Percentiles rank a stretch among this genome's conserved stretches.
phyloP scores from a whole-genome alignment of 2,888 invertebrate species.

The Kuschelorhynchus macadamiae region DNA sequence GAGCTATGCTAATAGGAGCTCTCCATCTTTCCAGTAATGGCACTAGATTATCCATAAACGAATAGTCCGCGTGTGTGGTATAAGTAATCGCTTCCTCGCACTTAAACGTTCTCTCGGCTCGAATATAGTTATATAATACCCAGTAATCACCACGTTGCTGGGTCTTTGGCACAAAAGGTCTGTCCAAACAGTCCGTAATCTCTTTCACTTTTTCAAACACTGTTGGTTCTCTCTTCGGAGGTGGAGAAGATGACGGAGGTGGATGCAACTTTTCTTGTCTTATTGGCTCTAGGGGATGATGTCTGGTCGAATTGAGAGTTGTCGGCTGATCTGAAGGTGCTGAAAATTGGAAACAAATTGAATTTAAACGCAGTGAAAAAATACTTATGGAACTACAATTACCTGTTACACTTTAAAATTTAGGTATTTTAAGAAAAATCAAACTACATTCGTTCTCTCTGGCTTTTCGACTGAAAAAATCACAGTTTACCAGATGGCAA shows the following conservation, averaged over 20 bases:
- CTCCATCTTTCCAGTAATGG: slow-evolving; percentile 89
- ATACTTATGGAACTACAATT: too few relatives aligned
- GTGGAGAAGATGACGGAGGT: slow-evolving; percentile 13
- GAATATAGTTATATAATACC: slow-evolving; percentile 90
- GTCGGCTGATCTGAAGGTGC: slow-evolving; percentile 5
- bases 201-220: slow-evolving; percentile 60
- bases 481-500: too few relatives aligned
- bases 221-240: slow-evolving; percentile 17
- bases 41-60: slow-evolving; percentile 90
- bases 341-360: neutral
- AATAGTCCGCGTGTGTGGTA: slow-evolving; percentile 93
- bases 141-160: slow-evolving; percentile 76
- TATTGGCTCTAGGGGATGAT: neutral
- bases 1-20: slow-evolving; percentile 88
- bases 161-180: slow-evolving; percentile 64
- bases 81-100: slow-evolving; percentile 92
- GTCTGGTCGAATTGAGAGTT: slow-evolving; percentile 9
- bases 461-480: too few relatives aligned
- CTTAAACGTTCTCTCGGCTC: slow-evolving; percentile 75
- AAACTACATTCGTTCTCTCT: too few relatives aligned
- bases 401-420: too few relatives aligned
- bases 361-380: too few relatives aligned
- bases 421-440: too few relatives aligned
- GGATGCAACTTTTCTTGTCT: neutral
- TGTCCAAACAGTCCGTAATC: slow-evolving; percentile 65